phyloP scores from a whole-genome alignment of 2,888 invertebrate species.

The Antheraea assamensis region DNA sequence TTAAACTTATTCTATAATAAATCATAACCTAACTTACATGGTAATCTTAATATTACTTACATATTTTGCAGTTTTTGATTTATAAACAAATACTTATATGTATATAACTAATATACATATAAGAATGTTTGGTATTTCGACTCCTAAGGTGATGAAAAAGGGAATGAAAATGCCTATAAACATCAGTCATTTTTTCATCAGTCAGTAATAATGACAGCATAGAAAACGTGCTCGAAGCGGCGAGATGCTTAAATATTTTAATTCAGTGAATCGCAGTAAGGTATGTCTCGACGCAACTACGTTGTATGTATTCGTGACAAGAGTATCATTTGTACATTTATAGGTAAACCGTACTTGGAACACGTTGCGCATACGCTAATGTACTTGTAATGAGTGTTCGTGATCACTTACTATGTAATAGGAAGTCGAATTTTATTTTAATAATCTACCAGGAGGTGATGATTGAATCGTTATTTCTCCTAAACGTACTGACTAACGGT shows the following conservation, averaged over 20 bases:
- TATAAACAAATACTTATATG: too few species aligned
- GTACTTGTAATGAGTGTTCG: constrained; percentile 27
- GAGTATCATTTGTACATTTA: constrained; percentile 55
- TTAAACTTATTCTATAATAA: too few species aligned
- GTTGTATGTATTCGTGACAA: constrained; percentile 41
- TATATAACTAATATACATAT: too few species aligned
- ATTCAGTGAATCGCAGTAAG: neutral
- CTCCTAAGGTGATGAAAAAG: too few species aligned
- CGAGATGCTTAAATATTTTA: neutral
- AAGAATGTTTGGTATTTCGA: too few species aligned
- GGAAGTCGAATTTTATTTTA: constrained; percentile 9
- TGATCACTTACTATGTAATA: neutral
- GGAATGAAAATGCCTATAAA: too few species aligned
- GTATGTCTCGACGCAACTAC: constrained; percentile 20
- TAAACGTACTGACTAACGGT: constrained; percentile 7
- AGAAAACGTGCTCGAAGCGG: too few species aligned
- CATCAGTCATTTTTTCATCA: too few species aligned
- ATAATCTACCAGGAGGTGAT: constrained; percentile 6
- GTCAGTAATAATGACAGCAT: too few species aligned
- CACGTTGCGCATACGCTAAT: constrained; percentile 51
- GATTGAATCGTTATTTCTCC: neutral
- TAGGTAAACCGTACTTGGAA: constrained; percentile 53
- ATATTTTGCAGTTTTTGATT: too few species aligned
- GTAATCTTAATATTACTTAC: too few species aligned
- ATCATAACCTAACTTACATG: too few species aligned